A percentile compares a stretch with the other conserved stretches of the same genome.
Evolutionary conservation across 2,113 vertebrate species (phyloP).

Genomic region (Oreochromis niloticus): DNA sequence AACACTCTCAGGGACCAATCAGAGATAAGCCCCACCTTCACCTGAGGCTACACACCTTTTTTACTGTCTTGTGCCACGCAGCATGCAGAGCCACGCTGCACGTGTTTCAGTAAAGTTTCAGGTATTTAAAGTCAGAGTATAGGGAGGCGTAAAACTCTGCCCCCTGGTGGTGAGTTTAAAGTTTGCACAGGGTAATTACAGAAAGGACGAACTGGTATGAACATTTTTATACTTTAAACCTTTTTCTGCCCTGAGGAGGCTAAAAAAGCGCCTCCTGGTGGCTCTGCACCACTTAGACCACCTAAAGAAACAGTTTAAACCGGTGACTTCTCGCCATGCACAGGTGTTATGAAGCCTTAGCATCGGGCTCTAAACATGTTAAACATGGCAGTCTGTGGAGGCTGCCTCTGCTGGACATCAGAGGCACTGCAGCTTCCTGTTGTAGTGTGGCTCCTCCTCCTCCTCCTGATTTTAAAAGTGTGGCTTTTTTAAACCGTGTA

Average conservation of each 20-base stretch:
- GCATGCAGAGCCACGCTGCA: neutral
- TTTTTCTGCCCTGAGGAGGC: neutral
- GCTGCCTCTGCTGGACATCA: neutral
- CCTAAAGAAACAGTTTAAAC: neutral
- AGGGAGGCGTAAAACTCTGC: neutral
- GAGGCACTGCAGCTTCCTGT: neutral
- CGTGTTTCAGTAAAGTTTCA: neutral
- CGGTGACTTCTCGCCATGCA: neutral
- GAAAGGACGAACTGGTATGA: neutral
- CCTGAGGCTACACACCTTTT: neutral
- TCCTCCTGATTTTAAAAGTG: neutral
- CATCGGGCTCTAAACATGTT: neutral
- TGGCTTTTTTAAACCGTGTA: neutral
- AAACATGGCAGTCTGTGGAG: neutral
- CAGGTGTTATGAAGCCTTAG: rapidly evolving
- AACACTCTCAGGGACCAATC: neutral
- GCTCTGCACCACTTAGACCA: neutral
- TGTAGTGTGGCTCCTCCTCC: neutral
- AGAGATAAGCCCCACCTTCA: neutral
- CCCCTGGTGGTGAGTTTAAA: neutral
- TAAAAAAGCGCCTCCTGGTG: neutral
- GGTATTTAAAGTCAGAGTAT: neutral
- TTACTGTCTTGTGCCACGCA: neutral
- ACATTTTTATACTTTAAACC: neutral
- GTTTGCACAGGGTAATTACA: neutral